Evolutionary conservation across 2,113 vertebrate genomes (phyloP).

Genomic region (Galemys pyrenaicus): DNA sequence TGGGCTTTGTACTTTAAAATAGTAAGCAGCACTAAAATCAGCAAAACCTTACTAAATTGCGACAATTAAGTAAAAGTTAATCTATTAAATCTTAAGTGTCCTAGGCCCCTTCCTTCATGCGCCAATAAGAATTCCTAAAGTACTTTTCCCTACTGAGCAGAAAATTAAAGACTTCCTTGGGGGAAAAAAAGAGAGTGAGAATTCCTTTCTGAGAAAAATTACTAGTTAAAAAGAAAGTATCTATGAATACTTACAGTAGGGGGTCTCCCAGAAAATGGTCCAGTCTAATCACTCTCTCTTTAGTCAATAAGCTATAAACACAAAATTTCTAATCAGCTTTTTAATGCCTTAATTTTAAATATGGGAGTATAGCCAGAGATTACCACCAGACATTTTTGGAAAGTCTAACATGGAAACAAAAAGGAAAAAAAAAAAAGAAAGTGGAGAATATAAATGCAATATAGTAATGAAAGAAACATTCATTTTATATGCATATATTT

Average conservation of each 20-base stretch:
- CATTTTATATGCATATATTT: background rate
- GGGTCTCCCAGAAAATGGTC: background rate
- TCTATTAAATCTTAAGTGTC: background rate
- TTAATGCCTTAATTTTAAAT: background rate
- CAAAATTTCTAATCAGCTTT: slow-evolving; percentile 13
- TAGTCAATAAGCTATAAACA: slow-evolving; percentile 17
- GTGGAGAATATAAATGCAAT: background rate
- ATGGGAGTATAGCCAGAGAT: background rate
- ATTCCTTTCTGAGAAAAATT: background rate
- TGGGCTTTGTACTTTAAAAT: background rate
- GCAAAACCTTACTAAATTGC: background rate
- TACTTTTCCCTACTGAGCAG: background rate
- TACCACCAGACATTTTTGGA: background rate
- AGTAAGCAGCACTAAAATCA: background rate
- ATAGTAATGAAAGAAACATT: background rate
- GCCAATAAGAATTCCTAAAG: background rate
- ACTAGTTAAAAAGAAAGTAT: slow-evolving; percentile 2
- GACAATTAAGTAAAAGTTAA: background rate
- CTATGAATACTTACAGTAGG: background rate
- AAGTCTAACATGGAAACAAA: background rate
- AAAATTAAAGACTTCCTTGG: background rate
- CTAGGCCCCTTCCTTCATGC: background rate
- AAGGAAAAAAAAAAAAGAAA: background rate
- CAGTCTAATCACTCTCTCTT: background rate
- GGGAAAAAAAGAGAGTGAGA: background rate